Base-by-base conservation (phyloP, 2,797 vertebrate species). In the Anabas testudineus region DNA sequence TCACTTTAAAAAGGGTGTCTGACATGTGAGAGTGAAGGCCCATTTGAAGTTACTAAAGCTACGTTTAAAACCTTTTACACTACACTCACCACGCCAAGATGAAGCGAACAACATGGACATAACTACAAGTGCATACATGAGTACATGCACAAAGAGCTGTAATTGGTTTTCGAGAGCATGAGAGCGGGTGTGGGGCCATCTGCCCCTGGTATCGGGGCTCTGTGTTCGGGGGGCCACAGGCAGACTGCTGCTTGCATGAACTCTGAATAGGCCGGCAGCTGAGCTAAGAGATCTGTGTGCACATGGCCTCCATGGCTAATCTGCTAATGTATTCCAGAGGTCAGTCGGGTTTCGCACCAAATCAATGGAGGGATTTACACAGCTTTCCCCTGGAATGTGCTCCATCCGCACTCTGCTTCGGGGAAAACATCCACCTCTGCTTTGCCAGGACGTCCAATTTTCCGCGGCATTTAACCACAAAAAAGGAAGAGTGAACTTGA, bases 281-380 rank as follows among this genome's bases (percentile, higher is more conserved):
- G 80, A 78, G 84, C 89, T 82, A 57, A 85, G 82, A 83, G 86
- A 76, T 71, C 77, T 77, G 78, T 75, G 84, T 83, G 87, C 84
- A 66, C 72, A 88, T 37, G 77, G 89, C 84, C 90, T 90, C 88
- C 83, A 57, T 82, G 83, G 86, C 82, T 94, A 95, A 94, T 94
- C 94, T 94, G 90, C 86, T 95, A 94, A 95, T 94, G 92, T 94
- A 93, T 94, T 93, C 90, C 87, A 87, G 87, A 90, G 94, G 94
- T 95, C 93, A 94, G 92, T 83, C 92, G 90, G 92, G 89, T 92
- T 91, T 92, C 75, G 78, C 82, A 89, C 87, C 87, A 88, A 92
- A 94, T 95, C 93, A 95, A 92, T 94, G 91, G 89, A 85, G 90
- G 93, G 93, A 94, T 94, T 95, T 94, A 93, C 86, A 87, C 87